Base-by-base conservation (phyloP, 2,113 vertebrate species). In the Dromaius novaehollandiae region DNA sequence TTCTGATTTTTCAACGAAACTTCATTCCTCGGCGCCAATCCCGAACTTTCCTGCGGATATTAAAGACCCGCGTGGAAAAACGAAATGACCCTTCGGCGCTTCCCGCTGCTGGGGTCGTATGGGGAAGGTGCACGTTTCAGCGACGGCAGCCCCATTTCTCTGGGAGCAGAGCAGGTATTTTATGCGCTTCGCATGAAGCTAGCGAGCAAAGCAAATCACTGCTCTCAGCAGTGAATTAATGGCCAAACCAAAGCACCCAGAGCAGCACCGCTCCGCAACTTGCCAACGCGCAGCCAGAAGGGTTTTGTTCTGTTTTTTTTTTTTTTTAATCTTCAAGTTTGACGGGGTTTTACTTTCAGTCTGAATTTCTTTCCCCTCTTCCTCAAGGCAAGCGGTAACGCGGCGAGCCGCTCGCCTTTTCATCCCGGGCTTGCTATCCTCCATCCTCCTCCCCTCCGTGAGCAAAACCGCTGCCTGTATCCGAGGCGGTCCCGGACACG, bases 271-370 rank as follows among this genome's bases (percentile, higher is more conserved):
- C 56, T 34, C 56, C 56, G 30, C 56, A 34, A 10, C 18, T 32
- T 60, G 17, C 56, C 56, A 60, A 34, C 56, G 6, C 56, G 56
- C 30, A 56, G 46, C 7, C 46, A 60, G 14, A 15, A 11, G 5
- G 9, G 22, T 30, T 38, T 28, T n/a, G n/a, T n/a, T n/a, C n/a
- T n/a, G n/a, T 19, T 28, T 19, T 73, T 21, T 15, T 30, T 38
- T 51, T 40, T 40, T n/a, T 82, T 34, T 56, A 66, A 28, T 79
- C 25, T 76, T 53, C 44, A 53, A 73, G 25, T 68, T 30, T 4
- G 14, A 42, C 20, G 36, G 16, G 25, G 56, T 85, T 94, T 93
- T 93, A 89, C 86, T 97, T 95, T 95, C 96, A 50, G 25, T 95
- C 96, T 90, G 78, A 82, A 65, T 80, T 93, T 87, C 64, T 79